phyloP scores from a whole-genome alignment of 2,888 invertebrate species.

The Drosophila formosana region DNA sequence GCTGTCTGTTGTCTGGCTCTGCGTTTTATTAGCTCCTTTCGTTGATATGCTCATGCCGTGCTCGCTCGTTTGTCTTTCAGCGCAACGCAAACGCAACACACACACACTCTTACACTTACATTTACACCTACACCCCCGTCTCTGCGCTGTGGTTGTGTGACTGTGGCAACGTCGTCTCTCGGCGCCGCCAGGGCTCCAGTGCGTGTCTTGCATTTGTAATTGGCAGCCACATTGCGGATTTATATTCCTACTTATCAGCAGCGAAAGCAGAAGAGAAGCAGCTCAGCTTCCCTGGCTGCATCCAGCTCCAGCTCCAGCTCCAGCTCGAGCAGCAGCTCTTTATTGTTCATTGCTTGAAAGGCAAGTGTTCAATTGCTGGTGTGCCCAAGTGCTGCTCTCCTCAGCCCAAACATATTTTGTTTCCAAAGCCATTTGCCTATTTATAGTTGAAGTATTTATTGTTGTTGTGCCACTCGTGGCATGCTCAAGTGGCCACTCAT shows the following conservation, averaged over 20 bases:
- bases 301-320: conserved; percentile 33
- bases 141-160: conserved; percentile 3
- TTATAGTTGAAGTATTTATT: conserved; percentile 82
- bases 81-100: conserved; percentile 31
- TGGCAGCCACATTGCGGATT: conserved; percentile 58
- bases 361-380: conserved; percentile 62
- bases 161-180: conserved; percentile 48
- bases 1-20: conserved; percentile 49
- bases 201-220: conserved; percentile 74
- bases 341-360: conserved; percentile 55
- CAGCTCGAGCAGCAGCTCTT: conserved; percentile 30
- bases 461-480: conserved; percentile 75
- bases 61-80: conserved; percentile 76
- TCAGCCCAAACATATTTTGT: conserved; percentile 57
- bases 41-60: conserved; percentile 78
- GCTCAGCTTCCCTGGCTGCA: conserved; percentile 46
- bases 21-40: conserved; percentile 79
- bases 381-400: conserved; percentile 56
- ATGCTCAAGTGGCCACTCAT: conserved; percentile 77
- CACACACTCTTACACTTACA: conserved; percentile 13
- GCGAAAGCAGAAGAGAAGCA: neutral
- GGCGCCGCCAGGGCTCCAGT: conserved; percentile 65
- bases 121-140: conserved; percentile 21
- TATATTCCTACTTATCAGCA: conserved; percentile 58
- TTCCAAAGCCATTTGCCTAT: conserved; percentile 77